Percentiles rank a stretch among this genome's conserved stretches.
Conservation (phyloP, 53 echinoderm and acorn worm genomes). For the Henricia sp. region DNA sequence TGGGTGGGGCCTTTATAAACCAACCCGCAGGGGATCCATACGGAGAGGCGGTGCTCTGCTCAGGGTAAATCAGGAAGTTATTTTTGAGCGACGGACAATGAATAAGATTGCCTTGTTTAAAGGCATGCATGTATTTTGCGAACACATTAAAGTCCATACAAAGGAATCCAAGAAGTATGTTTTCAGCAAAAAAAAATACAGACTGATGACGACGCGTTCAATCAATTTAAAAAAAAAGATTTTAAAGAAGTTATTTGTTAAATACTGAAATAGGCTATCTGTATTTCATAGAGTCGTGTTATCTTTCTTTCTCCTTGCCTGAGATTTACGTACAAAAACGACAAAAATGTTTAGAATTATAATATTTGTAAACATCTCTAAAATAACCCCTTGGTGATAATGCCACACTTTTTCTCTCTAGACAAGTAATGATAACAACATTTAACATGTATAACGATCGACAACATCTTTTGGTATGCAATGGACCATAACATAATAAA, state of each 20-base stretch:
- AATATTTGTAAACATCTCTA: neutral
- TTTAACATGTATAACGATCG: neutral
- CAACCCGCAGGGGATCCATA: neutral
- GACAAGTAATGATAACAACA: neutral
- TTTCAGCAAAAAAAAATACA: too few species aligned
- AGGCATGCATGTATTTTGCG: neutral
- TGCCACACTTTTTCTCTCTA: neutral
- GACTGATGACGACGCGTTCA: neutral
- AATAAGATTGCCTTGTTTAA: constrained; percentile 1
- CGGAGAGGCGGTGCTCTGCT: neutral
- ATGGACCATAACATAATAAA: neutral
- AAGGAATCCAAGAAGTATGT: neutral
- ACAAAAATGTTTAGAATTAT: neutral
- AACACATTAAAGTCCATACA: neutral
- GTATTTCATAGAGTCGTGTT: neutral
- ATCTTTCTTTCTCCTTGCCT: neutral
- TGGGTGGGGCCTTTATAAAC: constrained; percentile 37
- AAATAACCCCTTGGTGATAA: constrained; percentile 10
- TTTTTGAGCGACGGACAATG: too few species aligned
- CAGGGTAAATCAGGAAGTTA: too few species aligned
- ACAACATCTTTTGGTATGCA: neutral
- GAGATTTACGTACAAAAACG: neutral
- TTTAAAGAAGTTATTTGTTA: too few species aligned
- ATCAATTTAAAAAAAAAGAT: neutral
- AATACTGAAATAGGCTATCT: neutral